phyloP scores from a whole-genome alignment of 2,797 vertebrate genomes.

The Meda fulgida region DNA sequence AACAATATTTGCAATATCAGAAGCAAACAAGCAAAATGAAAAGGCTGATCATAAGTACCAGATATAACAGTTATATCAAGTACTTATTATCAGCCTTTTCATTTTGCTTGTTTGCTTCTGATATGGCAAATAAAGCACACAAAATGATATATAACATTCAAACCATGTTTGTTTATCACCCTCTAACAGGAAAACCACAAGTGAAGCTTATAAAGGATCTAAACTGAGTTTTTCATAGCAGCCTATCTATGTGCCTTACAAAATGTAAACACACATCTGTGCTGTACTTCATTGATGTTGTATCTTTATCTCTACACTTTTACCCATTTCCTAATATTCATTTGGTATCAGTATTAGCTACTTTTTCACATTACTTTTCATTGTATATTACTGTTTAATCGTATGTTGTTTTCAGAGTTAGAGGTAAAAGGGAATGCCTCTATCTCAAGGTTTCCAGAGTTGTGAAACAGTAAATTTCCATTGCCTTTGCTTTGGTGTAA shows the following conservation, averaged over 20 bases:
- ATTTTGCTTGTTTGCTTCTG: neutral
- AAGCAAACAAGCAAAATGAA: neutral
- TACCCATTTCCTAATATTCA: no score
- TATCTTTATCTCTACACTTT: neutral
- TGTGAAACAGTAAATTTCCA: neutral
- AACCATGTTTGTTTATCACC: neutral
- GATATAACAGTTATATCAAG: neutral
- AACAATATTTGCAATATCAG: neutral
- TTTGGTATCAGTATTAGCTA: no score
- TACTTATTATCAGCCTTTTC: neutral
- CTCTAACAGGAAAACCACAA: neutral
- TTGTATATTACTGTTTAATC: no score
- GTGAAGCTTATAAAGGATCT: neutral
- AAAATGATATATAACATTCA: neutral
- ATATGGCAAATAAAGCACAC: neutral
- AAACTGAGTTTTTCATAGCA: neutral
- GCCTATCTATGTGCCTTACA: neutral
- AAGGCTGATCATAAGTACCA: neutral
- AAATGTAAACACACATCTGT: neutral
- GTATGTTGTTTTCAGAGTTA: no score
- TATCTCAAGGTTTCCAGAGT: neutral
- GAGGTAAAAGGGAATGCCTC: neutral
- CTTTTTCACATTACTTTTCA: no score
- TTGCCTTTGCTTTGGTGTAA: neutral
- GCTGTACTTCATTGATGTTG: neutral